Base-by-base conservation (phyloP, 2,888 invertebrate genomes). In the Catocala sponsa region DNA sequence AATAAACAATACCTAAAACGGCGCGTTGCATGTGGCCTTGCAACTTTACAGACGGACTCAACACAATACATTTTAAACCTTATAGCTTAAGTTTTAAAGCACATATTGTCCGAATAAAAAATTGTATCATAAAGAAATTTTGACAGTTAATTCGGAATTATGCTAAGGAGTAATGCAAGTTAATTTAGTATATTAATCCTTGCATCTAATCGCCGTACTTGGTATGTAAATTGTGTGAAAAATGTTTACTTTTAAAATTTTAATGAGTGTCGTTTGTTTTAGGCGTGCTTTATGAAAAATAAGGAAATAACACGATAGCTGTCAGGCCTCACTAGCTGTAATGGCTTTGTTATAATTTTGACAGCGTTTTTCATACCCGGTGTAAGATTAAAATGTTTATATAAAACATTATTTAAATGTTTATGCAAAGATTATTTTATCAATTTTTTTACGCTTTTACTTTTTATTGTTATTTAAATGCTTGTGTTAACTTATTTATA, bases 1-100 rank as follows among this genome's bases (percentile, higher is more conserved):
- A 76, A 79, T 80, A 80, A 80, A 82, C 79, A 72, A 80, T 70
- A 77, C 69, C 68, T 73, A 71, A 81, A 79, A 72, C 67, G 67
- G 65, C 68, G 53, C 72, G 62, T 77, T 74, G 78, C 77, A 77
- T 77, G 76, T 53, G 59, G 65, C 71, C 64, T 65, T 69, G 63
- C 71, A 69, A 74, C 44, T 68, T 69, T 74, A 69, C 32, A 63
- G 69, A 56, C 63, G 13, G 33, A 67, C 63, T 74, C 56, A 55
- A 70, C 65, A 49, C 68, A 71, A 4, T 41, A 61, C 41, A 74
- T 12, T 66, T 61, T 63, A 55, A 59, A 60, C 74, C 67, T 50
- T 79, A 79, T 63, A 42, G 6, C 7, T 5, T 15, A 43, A 32
- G 0, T 0, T 1, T 44, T 60, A 72, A 59, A 50, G 63, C 25